phyloP scores from a whole-genome alignment of 2,113 vertebrate species.

The Anhinga anhinga region DNA sequence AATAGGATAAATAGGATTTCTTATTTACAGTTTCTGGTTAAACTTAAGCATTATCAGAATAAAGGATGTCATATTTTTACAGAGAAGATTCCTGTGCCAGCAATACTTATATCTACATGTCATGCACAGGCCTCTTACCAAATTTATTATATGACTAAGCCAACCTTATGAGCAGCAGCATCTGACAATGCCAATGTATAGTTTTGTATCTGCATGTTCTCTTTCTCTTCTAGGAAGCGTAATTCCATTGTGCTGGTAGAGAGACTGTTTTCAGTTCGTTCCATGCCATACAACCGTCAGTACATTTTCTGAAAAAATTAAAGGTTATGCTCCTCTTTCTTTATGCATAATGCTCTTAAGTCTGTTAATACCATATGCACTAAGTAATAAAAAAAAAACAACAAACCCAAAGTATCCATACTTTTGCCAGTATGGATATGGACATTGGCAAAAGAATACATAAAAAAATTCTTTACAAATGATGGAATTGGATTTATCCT shows the following conservation, averaged over 20 bases:
- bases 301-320: background rate
- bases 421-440: background rate
- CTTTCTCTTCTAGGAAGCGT: background rate
- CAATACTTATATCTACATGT: background rate
- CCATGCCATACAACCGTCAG: background rate
- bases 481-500: background rate
- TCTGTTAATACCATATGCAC: background rate
- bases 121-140: accelerated
- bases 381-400: background rate
- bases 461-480: background rate
- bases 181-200: background rate
- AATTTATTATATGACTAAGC: background rate
- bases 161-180: background rate
- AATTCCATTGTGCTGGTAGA: background rate
- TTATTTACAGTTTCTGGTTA: background rate
- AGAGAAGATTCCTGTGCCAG: background rate
- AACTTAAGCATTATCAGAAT: background rate
- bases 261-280: background rate
- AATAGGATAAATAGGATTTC: background rate
- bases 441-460: background rate
- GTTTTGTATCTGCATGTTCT: background rate
- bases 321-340: background rate
- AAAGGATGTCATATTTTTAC: background rate
- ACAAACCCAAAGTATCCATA: background rate
- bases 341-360: background rate